A percentile compares a stretch with the other conserved stretches of the same genome.
Conservation (phyloP, 2,888 invertebrate genomes). For the Hypercompe scribonia region DNA sequence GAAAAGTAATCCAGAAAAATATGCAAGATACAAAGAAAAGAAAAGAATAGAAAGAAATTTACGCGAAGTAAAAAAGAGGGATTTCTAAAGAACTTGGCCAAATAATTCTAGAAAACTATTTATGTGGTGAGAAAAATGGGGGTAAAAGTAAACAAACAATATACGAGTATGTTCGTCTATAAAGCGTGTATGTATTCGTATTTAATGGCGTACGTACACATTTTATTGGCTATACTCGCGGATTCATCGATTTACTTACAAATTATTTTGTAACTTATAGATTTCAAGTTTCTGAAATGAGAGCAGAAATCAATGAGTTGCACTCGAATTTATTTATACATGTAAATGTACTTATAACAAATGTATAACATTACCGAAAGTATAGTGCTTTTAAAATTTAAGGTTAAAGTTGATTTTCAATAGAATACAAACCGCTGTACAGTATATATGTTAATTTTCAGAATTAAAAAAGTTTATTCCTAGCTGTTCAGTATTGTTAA, state of each 20-base stretch:
- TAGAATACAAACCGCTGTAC: no score
- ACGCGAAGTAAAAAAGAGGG: neutral
- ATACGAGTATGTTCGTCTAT: neutral
- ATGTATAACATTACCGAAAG: neutral
- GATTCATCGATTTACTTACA: neutral
- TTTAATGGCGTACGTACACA: neutral
- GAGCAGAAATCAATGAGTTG: neutral
- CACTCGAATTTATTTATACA: neutral
- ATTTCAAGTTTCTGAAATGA: no score
- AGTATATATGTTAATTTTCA: neutral
- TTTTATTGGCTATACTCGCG: neutral
- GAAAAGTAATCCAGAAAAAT: conserved; percentile 17
- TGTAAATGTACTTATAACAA: neutral
- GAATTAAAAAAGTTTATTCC: neutral
- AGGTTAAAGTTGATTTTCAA: no score
- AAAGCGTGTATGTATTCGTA: neutral
- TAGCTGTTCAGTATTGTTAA: neutral
- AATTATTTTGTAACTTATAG: neutral
- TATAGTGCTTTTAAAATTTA: neutral
- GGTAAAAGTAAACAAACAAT: neutral
- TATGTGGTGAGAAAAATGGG: neutral
- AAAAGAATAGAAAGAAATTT: conserved; percentile 5
- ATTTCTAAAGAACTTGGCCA: neutral
- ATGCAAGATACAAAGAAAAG: conserved; percentile 10
- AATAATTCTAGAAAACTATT: neutral